Conservation (phyloP, 2,888 invertebrate species). For the Portevinia maculata region DNA sequence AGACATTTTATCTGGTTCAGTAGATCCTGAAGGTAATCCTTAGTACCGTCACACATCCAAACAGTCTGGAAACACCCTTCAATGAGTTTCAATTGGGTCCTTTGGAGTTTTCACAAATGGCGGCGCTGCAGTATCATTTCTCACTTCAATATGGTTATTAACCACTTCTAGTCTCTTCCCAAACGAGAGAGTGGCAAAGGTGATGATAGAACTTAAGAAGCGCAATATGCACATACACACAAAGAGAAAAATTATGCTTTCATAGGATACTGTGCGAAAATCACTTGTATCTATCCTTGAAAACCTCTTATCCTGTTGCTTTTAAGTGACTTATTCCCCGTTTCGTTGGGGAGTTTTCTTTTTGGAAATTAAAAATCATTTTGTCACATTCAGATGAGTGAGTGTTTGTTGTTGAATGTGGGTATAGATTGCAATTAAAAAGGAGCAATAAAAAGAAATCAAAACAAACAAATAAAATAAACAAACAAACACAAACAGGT, state of each 20-base stretch:
- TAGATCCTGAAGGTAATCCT: slow-evolving; percentile 47
- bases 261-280: background rate
- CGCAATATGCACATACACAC: slow-evolving; percentile 33
- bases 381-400: background rate
- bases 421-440: no score
- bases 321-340: slow-evolving; percentile 46
- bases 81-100: slow-evolving; percentile 71
- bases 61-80: slow-evolving; percentile 60
- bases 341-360: background rate
- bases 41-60: slow-evolving; percentile 5
- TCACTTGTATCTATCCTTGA: slow-evolving; percentile 22
- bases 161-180: slow-evolving; percentile 62
- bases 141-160: slow-evolving; percentile 68
- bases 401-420: background rate
- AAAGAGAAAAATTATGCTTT: slow-evolving; percentile 31
- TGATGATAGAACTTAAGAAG: slow-evolving; percentile 44
- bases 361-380: background rate
- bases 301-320: slow-evolving; percentile 52
- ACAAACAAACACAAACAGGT: no score
- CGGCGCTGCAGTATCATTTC: slow-evolving; percentile 30
- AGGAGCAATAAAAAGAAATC: no score
- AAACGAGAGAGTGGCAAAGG: slow-evolving; percentile 53
- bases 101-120: slow-evolving; percentile 54
- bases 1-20: slow-evolving; percentile 68
- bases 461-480: no score